Evolutionary conservation across 2,797 vertebrate genomes (phyloP).

Genomic region (Xenopus petersii): DNA sequence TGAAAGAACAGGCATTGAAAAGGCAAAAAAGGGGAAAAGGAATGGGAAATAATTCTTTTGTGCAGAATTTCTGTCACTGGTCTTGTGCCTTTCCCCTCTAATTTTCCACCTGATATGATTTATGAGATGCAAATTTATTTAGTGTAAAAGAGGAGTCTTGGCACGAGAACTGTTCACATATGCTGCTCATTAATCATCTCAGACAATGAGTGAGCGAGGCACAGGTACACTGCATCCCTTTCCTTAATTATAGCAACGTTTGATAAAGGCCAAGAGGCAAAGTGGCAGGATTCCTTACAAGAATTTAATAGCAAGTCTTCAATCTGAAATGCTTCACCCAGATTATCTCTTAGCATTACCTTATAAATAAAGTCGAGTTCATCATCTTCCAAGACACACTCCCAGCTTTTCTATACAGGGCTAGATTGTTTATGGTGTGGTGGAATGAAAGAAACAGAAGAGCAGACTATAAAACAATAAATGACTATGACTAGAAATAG

Average conservation of each 20-base stretch:
- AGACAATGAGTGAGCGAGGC: slow-evolving; percentile 65
- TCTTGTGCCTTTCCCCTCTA: slow-evolving; percentile 29
- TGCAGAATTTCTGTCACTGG: slow-evolving; percentile 26
- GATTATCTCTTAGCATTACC: slow-evolving; percentile 3
- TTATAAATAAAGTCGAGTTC: neutral
- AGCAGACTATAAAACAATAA: too few species aligned
- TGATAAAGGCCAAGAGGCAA: slow-evolving; percentile 33
- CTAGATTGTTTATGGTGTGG: too few species aligned
- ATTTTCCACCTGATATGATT: slow-evolving; percentile 65
- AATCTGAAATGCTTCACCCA: slow-evolving; percentile 5
- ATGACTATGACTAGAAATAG: too few species aligned
- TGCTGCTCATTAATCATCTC: slow-evolving; percentile 80
- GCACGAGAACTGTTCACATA: slow-evolving; percentile 75
- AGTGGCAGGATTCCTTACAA: slow-evolving; percentile 20
- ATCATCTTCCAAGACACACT: too few species aligned
- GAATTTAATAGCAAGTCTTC: slow-evolving; percentile 26
- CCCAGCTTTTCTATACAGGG: too few species aligned
- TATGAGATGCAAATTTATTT: slow-evolving; percentile 78
- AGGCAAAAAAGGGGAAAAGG: too few species aligned
- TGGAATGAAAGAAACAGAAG: too few species aligned
- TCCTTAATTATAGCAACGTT: slow-evolving; percentile 19
- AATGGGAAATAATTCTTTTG: neutral
- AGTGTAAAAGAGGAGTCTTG: slow-evolving; percentile 67
- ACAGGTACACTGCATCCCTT: neutral
- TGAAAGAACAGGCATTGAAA: too few species aligned